Percentiles rank a stretch among this genome's conserved stretches.
Evolutionary conservation across 2,888 invertebrate genomes (phyloP).

Genomic region (Crocallis elinguaria): DNA sequence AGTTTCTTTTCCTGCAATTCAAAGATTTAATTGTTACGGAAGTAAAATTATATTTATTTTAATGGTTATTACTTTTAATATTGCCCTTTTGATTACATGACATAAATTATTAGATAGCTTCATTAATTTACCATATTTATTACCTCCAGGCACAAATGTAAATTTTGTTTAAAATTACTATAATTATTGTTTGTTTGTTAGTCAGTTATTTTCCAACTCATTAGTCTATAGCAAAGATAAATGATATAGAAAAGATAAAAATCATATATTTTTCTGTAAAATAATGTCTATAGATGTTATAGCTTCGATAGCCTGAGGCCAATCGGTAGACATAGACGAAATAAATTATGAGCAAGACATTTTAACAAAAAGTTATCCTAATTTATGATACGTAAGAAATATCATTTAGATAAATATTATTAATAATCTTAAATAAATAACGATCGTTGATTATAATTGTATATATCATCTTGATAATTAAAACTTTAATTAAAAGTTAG

Average conservation of each 20-base stretch:
- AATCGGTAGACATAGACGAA: not conserved
- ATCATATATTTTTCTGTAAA: not conserved
- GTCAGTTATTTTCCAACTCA: slow-evolving; percentile 10
- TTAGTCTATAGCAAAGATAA: slow-evolving; percentile 2
- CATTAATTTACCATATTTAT: slow-evolving; percentile 7
- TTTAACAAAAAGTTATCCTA: not conserved
- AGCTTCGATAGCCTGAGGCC: slow-evolving; percentile 1
- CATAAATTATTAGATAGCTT: slow-evolving; percentile 3
- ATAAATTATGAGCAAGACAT: slow-evolving; percentile 1
- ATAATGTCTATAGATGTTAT: not conserved
- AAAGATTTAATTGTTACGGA: not conserved
- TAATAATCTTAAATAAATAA: no score
- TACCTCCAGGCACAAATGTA: slow-evolving; percentile 1
- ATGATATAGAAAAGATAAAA: not conserved
- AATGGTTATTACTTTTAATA: slow-evolving; percentile 6
- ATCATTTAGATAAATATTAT: no score
- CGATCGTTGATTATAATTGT: no score
- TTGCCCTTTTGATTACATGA: not conserved
- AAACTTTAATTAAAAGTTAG: no score
- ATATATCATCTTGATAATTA: no score
- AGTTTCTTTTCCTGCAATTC: not conserved
- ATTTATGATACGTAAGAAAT: no score
- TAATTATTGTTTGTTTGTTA: slow-evolving; percentile 1
- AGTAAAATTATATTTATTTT: not conserved
- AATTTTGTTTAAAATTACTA: no score